These are phyloP conservation scores for Pterostichus madidus DNA, from an alignment of 2,888 invertebrate species.

Conservation along the genomic window DNA sequence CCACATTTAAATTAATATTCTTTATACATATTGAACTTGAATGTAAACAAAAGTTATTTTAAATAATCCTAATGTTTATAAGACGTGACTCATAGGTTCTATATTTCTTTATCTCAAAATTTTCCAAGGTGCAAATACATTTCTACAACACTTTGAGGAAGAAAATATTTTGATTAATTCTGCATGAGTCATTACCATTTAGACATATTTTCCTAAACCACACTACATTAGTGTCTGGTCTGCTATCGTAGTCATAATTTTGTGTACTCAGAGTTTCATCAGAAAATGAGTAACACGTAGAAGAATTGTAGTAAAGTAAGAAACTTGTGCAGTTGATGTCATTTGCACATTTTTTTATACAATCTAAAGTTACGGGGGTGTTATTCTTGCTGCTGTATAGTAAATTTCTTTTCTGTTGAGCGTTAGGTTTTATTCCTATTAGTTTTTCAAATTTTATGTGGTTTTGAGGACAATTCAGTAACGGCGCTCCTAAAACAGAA, in stretches of 20 bases:
- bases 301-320: constrained; percentile 74
- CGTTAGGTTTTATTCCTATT: constrained; percentile 73
- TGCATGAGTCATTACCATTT: constrained; percentile 76
- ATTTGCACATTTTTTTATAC: constrained; percentile 73
- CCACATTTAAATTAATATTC: too few species aligned
- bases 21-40: too few species aligned
- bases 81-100: too few species aligned
- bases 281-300: constrained; percentile 74
- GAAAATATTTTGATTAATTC: too few species aligned
- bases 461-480: constrained; percentile 72
- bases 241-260: constrained; percentile 73
- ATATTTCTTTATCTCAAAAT: background rate
- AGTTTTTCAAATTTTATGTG: constrained; percentile 75
- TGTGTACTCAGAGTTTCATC: constrained; percentile 62
- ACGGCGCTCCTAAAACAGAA: constrained; percentile 70
- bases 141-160: too few species aligned
- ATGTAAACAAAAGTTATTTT: too few species aligned
- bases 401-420: constrained; percentile 69
- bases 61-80: too few species aligned
- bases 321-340: constrained; percentile 74
- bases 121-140: too few species aligned
- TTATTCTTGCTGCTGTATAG: constrained; percentile 70
- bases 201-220: constrained; percentile 85
- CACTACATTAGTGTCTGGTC: constrained; percentile 80
- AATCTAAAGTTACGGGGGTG: constrained; percentile 74